phyloP scores from a whole-genome alignment of 2,113 vertebrate species.

The Calypte anna region DNA sequence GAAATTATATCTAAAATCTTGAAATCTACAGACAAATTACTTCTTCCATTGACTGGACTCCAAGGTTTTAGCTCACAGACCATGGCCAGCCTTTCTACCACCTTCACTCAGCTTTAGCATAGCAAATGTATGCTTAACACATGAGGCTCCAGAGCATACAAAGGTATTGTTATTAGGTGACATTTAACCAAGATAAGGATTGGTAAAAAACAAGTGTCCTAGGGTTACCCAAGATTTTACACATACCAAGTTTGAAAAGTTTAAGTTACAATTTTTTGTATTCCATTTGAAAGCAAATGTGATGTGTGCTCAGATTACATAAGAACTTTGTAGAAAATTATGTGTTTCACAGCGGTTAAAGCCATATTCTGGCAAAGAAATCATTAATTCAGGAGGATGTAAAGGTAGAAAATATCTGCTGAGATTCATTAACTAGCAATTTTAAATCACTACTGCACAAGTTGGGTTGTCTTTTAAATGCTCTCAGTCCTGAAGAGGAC shows the following conservation, averaged over 20 bases:
- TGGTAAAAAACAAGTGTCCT: neutral
- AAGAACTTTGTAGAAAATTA: neutral
- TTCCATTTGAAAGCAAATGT: neutral
- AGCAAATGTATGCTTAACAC: neutral
- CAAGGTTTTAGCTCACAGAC: neutral
- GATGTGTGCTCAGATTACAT: neutral
- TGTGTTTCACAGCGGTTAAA: neutral
- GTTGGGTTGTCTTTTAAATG: neutral
- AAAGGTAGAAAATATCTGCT: conserved; percentile 3
- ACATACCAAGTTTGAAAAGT: neutral
- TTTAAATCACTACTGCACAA: neutral
- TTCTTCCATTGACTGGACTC: neutral
- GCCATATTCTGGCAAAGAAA: neutral
- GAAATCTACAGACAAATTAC: neutral
- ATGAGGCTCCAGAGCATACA: neutral
- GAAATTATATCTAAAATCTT: neutral
- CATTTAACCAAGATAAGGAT: neutral
- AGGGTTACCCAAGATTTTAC: neutral
- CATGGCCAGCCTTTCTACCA: neutral
- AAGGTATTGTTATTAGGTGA: neutral
- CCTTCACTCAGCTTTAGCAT: accelerated
- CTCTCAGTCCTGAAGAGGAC: neutral
- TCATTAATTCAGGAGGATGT: neutral
- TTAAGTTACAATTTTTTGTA: neutral
- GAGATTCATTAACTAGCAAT: neutral